These are phyloP conservation scores for Cyprinodon variegatus DNA, from an alignment of 2,113 vertebrate genomes.

Conservation along the genomic window DNA sequence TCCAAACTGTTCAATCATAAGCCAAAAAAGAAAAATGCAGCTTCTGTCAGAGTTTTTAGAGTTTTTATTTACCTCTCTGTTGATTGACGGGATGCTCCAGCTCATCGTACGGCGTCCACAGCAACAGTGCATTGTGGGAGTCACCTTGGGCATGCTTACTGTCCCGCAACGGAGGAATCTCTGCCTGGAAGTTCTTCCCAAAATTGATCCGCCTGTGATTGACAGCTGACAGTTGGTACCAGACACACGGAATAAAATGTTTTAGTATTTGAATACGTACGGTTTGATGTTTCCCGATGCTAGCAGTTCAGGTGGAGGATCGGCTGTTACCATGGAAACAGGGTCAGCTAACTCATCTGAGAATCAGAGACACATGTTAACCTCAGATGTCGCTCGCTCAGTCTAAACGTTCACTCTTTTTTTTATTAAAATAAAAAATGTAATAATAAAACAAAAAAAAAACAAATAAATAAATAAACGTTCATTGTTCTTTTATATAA, in stretches of 20 bases:
- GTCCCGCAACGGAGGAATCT: slow-evolving; percentile 23
- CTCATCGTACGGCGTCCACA: slow-evolving; percentile 46
- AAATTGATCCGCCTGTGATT: slow-evolving; percentile 54
- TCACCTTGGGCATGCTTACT: neutral
- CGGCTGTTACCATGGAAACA: slow-evolving; percentile 20
- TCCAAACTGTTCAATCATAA: neutral
- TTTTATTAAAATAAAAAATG: too few relatives aligned
- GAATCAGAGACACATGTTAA: slow-evolving; percentile 13
- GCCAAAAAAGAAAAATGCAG: too few relatives aligned
- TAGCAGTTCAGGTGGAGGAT: slow-evolving; percentile 18
- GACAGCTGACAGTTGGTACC: neutral
- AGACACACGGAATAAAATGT: neutral
- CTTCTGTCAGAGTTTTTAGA: neutral
- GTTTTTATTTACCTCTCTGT: slow-evolving; percentile 41
- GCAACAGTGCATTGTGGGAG: slow-evolving; percentile 57
- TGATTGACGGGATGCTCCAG: slow-evolving; percentile 40
- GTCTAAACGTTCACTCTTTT: too few relatives aligned
- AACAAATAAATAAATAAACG: too few relatives aligned
- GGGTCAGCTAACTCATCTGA: slow-evolving; percentile 28
- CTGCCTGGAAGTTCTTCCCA: slow-evolving; percentile 56
- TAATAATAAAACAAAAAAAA: too few relatives aligned
- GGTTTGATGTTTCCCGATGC: slow-evolving; percentile 16
- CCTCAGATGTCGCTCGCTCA: neutral
- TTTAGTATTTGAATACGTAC: slow-evolving; percentile 14
- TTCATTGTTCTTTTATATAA: too few relatives aligned